Base-by-base conservation (phyloP, 2,797 vertebrate genomes). In the Caiman crocodilus region DNA sequence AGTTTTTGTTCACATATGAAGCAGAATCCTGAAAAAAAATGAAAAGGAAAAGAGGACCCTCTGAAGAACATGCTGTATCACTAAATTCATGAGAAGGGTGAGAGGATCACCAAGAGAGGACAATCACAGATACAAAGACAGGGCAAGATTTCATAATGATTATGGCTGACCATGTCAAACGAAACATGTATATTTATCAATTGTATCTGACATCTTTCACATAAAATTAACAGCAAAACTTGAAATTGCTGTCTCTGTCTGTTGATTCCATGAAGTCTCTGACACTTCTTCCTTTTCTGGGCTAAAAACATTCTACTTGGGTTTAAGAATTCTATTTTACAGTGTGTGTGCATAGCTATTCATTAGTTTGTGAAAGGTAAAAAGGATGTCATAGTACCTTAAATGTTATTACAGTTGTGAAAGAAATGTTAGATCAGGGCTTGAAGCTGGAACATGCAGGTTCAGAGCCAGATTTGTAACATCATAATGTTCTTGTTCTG, bases 141-240 rank as follows among this genome's bases (percentile, higher is more conserved):
- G 67, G n/a, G 30, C 15, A 76, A 0, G 1, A 57, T 1, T 30
- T 4, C 20, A 7, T 10, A 50, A 83, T 0, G 2, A 65, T 8
- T 1, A n/a, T 1, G 50, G 7, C 60, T 73, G 25, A 58, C 14
- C 17, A 88, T 57, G 2, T 79, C 88, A 77, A 1, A 71, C 13
- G 67, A 32, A 4, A 1, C 10, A 13, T 4, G 1, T 4, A 60
- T 89, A 4, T 63, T 59, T 23, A 67, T 77, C 21, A 77, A 14
- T 14, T 50, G 1, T 10, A 50, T 50, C 42, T 50, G 42, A 50
- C 17, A 3, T 58, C n/a, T 76, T 73, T 74, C 7, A 82, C 50
- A 9, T 58, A 88, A 87, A 35, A 60, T 74, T 25, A 74, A 59
- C 3, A 76, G 10, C 4, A 58, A 75, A 61, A 80, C 82, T 2